A percentile compares a stretch with the other conserved stretches of the same genome.
Evolutionary conservation across 2,888 invertebrate species (phyloP).

Genomic region (Melipona beecheii): DNA sequence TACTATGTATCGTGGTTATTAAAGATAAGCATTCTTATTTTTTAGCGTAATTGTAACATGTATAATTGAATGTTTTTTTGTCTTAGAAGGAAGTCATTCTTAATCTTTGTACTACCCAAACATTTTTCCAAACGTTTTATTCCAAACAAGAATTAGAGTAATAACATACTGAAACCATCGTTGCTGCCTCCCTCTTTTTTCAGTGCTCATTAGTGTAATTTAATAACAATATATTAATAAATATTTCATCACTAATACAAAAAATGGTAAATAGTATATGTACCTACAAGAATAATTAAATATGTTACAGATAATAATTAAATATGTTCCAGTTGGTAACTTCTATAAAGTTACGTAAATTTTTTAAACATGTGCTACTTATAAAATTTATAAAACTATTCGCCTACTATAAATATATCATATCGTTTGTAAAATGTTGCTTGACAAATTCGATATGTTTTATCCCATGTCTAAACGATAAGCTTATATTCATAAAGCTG

Average conservation of each 20-base stretch:
- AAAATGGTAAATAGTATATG: constrained; percentile 37
- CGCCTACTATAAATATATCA: constrained; percentile 39
- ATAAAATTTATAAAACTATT: constrained; percentile 34
- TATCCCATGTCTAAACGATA: constrained; percentile 12
- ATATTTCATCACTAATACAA: constrained; percentile 65
- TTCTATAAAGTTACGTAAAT: constrained; percentile 36
- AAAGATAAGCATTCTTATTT: constrained; percentile 76
- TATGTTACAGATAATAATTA: constrained; percentile 13
- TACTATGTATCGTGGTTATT: constrained; percentile 69
- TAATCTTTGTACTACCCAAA: constrained; percentile 60
- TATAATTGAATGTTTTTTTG: constrained; percentile 70
- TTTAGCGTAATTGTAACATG: constrained; percentile 79
- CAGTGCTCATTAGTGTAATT: constrained; percentile 72
- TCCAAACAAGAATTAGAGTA: constrained; percentile 53
- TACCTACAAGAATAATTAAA: constrained; percentile 41
- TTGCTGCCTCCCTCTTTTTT: constrained; percentile 52
- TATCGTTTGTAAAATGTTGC: constrained; percentile 35
- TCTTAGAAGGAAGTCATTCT: constrained; percentile 50
- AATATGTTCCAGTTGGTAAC: constrained; percentile 28
- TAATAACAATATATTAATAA: constrained; percentile 72
- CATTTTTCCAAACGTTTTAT: constrained; percentile 56
- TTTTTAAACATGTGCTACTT: constrained; percentile 30
- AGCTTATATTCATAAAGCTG: constrained; percentile 23
- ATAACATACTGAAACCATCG: constrained; percentile 44
- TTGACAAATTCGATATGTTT: constrained; percentile 18